Base-by-base conservation (phyloP, 2,797 vertebrate genomes). In the Ctenochaetus hawaiiensis region DNA sequence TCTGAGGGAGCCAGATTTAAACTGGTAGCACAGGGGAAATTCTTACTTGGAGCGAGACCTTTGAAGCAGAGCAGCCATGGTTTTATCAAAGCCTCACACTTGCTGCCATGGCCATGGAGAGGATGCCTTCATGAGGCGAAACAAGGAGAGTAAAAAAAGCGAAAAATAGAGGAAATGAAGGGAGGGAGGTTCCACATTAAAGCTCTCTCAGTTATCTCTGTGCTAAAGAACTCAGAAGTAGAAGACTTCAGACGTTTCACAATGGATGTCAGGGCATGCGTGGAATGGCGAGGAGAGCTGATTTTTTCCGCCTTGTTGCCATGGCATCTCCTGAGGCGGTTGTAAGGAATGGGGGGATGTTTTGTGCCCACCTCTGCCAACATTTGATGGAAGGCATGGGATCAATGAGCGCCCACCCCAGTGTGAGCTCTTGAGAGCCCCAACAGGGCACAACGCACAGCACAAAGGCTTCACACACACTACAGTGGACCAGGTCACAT, bases 231-330 rank as follows among this genome's bases (percentile, higher is more conserved):
- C 72, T 80, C 59, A 80, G 84, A 82, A 70, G 67, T 56, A 65
- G 67, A 66, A 67, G 75, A 82, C 80, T 84, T 84, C 63, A 89
- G 82, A 84, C 26, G 30, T 72, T 84, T 80, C 87, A 90, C 92
- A 93, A 89, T 89, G 92, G 91, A 89, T 93, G 84, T 91, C 91
- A 92, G 81, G 92, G 88, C 94, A 92, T 94, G 93, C 84, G 74
- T 88, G 87, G 90, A 90, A 92, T 89, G 83, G 73, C 4, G 75
- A 90, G 68, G 85, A 94, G 88, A 83, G 85, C 88, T 69, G 79
- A 62, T 89, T 91, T 88, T 91, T 91, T 92, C 81, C 79, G 34
- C 72, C 78, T 70, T 61, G 96, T 97, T 96, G 94, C 96, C 93
- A 96, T 96, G 95, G 96, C 67, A 83, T 83, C 92, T 91, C 80